A percentile compares a stretch with the other conserved stretches of the same genome.
These are phyloP conservation scores for Dermatophagoides farinae DNA, from an alignment of 1,140 invertebrate genomes.

Conservation along the genomic window DNA sequence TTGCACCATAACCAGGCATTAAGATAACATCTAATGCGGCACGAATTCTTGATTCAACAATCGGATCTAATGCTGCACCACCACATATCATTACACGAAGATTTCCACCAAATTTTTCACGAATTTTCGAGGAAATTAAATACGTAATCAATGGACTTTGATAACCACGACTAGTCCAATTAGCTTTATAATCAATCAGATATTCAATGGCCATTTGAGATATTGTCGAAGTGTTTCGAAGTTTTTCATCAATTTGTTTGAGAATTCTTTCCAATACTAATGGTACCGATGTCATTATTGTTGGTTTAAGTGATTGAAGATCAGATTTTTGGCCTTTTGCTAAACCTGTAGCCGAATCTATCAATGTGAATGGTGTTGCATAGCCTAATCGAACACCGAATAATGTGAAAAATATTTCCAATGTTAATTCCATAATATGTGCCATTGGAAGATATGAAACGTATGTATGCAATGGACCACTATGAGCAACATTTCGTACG, in stretches of 20 bases:
- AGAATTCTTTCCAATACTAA: slow-evolving; percentile 27
- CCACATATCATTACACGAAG: slow-evolving; percentile 62
- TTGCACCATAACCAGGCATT: slow-evolving; percentile 84
- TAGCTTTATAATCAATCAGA: slow-evolving; percentile 13
- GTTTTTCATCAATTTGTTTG: slow-evolving; percentile 32
- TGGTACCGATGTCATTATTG: slow-evolving; percentile 83
- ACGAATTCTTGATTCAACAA: slow-evolving; percentile 84
- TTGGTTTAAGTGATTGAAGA: slow-evolving; percentile 37
- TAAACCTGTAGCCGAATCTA: slow-evolving; percentile 43
- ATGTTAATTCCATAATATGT: slow-evolving; percentile 47
- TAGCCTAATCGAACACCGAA: slow-evolving; percentile 79
- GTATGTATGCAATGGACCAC: slow-evolving; percentile 41
- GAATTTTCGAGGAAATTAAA: slow-evolving; percentile 35
- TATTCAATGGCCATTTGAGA: slow-evolving; percentile 4
- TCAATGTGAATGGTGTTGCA: slow-evolving; percentile 79
- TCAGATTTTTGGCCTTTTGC: slow-evolving; percentile 21
- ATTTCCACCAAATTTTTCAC: slow-evolving; percentile 53
- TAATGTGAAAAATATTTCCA: slow-evolving; percentile 29
- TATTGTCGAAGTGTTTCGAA: slow-evolving; percentile 16
- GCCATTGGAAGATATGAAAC: slow-evolving; percentile 90
- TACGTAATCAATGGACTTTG: slow-evolving; percentile 14
- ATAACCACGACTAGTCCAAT: slow-evolving; percentile 12
- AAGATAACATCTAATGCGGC: slow-evolving; percentile 73
- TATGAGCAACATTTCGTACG: slow-evolving; percentile 28
- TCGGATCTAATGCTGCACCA: slow-evolving; percentile 74